Percentiles rank a stretch among this genome's conserved stretches.
Conservation (phyloP, 30 jellyfish, hydroid and myxozoan species). For the Aurelia coerulea region DNA sequence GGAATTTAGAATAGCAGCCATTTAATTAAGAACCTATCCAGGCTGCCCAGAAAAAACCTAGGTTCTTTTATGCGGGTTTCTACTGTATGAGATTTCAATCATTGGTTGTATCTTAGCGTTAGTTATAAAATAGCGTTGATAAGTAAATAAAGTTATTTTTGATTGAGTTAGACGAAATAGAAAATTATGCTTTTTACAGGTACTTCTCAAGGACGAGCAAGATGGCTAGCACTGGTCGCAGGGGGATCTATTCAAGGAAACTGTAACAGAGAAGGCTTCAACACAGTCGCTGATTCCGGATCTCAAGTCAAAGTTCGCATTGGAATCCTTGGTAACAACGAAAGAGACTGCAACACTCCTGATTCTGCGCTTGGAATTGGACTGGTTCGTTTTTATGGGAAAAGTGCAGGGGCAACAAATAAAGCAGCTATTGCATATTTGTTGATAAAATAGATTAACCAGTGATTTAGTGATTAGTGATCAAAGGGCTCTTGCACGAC, state of each 20-base stretch:
- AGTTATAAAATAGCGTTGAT: too few species aligned
- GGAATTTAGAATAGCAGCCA: too few species aligned
- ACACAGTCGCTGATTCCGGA: neutral
- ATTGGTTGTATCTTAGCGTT: too few species aligned
- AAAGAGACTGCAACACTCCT: conserved; percentile 1
- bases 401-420: neutral
- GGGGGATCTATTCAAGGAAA: conserved; percentile 32
- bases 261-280: conserved; percentile 47
- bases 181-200: too few species aligned
- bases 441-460: neutral
- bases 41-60: too few species aligned
- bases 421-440: conserved; percentile 7
- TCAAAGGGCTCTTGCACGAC: too few species aligned
- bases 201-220: neutral
- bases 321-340: conserved; percentile 27
- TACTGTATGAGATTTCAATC: too few species aligned
- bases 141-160: neutral
- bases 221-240: conserved; percentile 26
- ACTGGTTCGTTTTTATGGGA: neutral
- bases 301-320: neutral
- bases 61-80: too few species aligned
- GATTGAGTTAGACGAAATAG: too few species aligned
- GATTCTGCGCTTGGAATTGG: conserved; percentile 39
- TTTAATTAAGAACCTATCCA: too few species aligned
- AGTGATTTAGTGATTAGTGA: too few species aligned